Evolutionary conservation across 1,140 invertebrate genomes (phyloP).

Genomic region (Euwallacea fornicatus): DNA sequence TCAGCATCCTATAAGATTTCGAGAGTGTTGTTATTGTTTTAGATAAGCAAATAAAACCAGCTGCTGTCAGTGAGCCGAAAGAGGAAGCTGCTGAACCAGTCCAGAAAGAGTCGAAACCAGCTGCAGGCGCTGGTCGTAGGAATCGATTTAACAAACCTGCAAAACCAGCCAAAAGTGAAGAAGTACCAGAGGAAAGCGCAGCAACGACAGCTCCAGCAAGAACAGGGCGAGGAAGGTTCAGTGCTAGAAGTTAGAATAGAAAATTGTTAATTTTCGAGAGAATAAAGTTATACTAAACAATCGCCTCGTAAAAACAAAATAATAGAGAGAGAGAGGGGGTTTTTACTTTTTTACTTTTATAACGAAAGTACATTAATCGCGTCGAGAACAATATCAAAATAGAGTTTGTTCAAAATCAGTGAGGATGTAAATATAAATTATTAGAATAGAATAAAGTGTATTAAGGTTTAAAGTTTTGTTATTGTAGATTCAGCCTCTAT

Average conservation of each 20-base stretch:
- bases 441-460: too few relatives aligned
- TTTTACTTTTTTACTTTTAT: too few relatives aligned
- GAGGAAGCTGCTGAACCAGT: conserved; percentile 27
- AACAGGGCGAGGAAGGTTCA: conserved; percentile 47
- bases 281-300: too few relatives aligned
- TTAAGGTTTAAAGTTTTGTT: too few relatives aligned
- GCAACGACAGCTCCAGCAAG: conserved; percentile 43
- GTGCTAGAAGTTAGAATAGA: conserved; percentile 42
- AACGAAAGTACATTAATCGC: too few relatives aligned
- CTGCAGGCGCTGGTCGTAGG: conserved; percentile 27
- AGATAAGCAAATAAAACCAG: conserved; percentile 41
- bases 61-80: conserved; percentile 30
- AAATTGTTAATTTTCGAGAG: neutral
- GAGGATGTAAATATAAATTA: too few relatives aligned
- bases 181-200: conserved; percentile 35
- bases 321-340: too few relatives aligned
- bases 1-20: neutral
- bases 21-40: neutral
- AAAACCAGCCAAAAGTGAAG: conserved; percentile 16
- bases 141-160: conserved; percentile 32
- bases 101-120: conserved; percentile 30
- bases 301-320: too few relatives aligned
- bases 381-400: too few relatives aligned
- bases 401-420: too few relatives aligned
- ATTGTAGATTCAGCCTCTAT: too few relatives aligned